Evolutionary conservation across 2,888 invertebrate species (phyloP), one percentile per base, ranked within the genome.

Genomic region (Matsumyia berberina): DNA sequence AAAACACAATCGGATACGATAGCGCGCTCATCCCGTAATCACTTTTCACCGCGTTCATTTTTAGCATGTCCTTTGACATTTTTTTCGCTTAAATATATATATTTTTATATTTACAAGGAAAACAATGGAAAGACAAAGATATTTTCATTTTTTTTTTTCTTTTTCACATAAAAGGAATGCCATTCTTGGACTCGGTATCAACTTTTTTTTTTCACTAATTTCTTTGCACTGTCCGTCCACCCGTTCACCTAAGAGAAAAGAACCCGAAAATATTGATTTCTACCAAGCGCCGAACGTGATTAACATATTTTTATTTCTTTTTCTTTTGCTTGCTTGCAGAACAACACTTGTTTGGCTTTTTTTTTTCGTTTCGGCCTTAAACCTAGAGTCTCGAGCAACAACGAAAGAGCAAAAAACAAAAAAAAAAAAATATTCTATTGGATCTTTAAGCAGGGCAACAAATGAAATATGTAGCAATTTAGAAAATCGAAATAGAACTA

Each of bases 331-430:
- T 35, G 1, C 5, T 64, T 57, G 19, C 31, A 46, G 35, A 24
- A 35, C 19, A 70, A 66, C 62, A 77, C 83, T 51, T 72, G 60
- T 76, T 85, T 87, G 79, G 31, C 86, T 86, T 86, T 67, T 62
- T 83, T 81, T 85, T 87, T 85, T 74, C 82, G 66, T 80, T 70
- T 86, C 86, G 64, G 70, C 82, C 81, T 73, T 87, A 86, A 86
- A 83, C 78, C 87, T 87, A 86, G 86, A 87, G 87, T 87, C 87
- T 87, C 87, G 86, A 85, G 86, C 86, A 87, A 86, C 62, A 64
- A 62, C 53, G 62, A 62, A 29, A 51, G 57, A 74, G 58, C 17
- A 64, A 64, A 44, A 31, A 55, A 12, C 39, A 35, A 24, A 17
- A 44, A 64, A 64, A 44, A 31, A 55, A 12, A 49, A 35, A 24